Evolutionary conservation across 2,797 vertebrate species (phyloP), one percentile per base, ranked within the genome.

Genomic region (Tokudaia tokunoshimensis): DNA sequence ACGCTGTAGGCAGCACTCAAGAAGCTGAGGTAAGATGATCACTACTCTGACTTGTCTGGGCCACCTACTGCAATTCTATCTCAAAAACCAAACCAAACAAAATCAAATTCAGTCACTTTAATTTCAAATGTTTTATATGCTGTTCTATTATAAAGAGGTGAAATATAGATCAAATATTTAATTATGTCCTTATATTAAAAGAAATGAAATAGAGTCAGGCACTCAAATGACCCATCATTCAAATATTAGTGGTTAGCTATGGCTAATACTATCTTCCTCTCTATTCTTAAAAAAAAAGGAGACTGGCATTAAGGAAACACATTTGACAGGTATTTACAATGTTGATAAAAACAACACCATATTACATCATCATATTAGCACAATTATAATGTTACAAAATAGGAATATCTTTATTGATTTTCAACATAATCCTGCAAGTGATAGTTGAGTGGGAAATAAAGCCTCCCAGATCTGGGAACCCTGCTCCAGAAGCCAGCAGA

Each of bases 361-460:
- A 84, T 81, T 81, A 52, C 85, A 24, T 76, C 87, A 19, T 75
- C 59, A 80, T 59, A 94, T 83, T 92, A 94, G 20, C 22, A 76
- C 8, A 97, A 80, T 92, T 91, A 96, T 14, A 96, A 67, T 70
- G 57, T 94, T 87, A 96, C 55, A 87, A 26, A 94, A 84, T 26
- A 97, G 37, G 86, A 97, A 91, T 90, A 97, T 95, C 86, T 86
- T 94, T 91, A 97, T 96, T 97, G 97, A 97, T 96, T 96, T 96
- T 96, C 55, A 95, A 41, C 87, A 94, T 96, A 96, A 97, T 95
- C 55, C 82, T 96, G 67, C 89, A 97, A 96, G 96, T 91, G 88
- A 95, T 89, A 96, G 41, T 82, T 95, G 74, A 94, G 41, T 92
- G 61, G 83, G 91, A 97, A 96, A 96, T 70, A 96, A 96, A 97